These are phyloP conservation scores for Pollenia angustigena DNA, from an alignment of 2,888 invertebrate species.

Conservation along the genomic window DNA sequence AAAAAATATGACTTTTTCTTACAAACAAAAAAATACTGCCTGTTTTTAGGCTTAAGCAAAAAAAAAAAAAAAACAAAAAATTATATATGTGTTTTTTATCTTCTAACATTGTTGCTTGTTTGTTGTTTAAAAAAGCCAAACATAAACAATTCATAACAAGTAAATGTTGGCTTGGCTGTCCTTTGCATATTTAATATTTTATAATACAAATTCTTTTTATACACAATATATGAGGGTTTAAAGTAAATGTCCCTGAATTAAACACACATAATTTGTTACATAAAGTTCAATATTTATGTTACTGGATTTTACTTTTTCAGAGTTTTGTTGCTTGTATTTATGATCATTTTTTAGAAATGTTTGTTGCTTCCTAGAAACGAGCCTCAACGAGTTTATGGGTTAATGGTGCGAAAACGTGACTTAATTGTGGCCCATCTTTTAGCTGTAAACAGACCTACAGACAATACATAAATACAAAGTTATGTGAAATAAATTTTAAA, in stretches of 20 bases:
- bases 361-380: slow-evolving; percentile 11
- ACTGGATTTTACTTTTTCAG: neutral
- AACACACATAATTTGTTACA: slow-evolving; percentile 58
- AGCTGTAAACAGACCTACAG: neutral
- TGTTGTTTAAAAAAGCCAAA: slow-evolving; percentile 7
- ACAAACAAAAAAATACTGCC: slow-evolving; percentile 30
- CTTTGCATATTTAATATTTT: slow-evolving; percentile 79
- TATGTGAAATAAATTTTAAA: slow-evolving; percentile 69
- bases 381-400: slow-evolving; percentile 79
- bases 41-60: slow-evolving; percentile 61
- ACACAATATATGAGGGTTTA: slow-evolving; percentile 36
- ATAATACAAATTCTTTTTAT: slow-evolving; percentile 67
- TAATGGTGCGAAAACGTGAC: slow-evolving; percentile 83
- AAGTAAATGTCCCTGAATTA: slow-evolving; percentile 42
- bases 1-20: slow-evolving; percentile 7
- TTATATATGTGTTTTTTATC: slow-evolving; percentile 34
- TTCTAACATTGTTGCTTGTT: slow-evolving; percentile 27
- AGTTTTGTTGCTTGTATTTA: slow-evolving; percentile 32
- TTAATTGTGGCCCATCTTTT: slow-evolving; percentile 77
- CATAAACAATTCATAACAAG: neutral
- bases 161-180: slow-evolving; percentile 70
- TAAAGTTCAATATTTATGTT: slow-evolving; percentile 81
- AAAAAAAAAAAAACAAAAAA: neutral
- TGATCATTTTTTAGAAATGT: slow-evolving; percentile 59
- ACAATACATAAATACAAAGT: slow-evolving; percentile 19